phyloP scores from a whole-genome alignment of 2,797 vertebrate genomes.

The Ataeniobius toweri region DNA sequence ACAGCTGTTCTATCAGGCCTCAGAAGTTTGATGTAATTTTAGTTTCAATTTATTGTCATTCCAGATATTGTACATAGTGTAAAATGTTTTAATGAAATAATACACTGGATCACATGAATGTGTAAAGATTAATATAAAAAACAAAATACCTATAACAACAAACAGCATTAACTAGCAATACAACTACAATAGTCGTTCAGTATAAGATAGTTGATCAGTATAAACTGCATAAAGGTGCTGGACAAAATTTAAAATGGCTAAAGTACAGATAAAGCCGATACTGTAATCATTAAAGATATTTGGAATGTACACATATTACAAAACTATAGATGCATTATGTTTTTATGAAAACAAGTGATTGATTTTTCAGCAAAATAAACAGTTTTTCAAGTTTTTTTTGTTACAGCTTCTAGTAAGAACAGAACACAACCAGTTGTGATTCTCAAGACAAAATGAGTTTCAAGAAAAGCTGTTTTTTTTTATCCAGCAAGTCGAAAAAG shows the following conservation, averaged over 20 bases:
- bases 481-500: conserved; percentile 6
- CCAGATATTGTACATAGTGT: not conserved
- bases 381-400: not conserved
- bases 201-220: not conserved
- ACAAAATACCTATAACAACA: not conserved
- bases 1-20: not conserved
- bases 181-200: not conserved
- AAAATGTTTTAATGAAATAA: not conserved
- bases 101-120: not conserved
- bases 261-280: not conserved
- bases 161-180: not conserved
- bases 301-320: not conserved
- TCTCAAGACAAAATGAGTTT: not conserved
- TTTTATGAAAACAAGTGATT: not conserved
- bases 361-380: too few relatives aligned
- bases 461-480: not conserved
- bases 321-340: not conserved
- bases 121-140: not conserved
- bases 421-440: not conserved
- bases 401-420: not conserved
- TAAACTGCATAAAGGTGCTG: not conserved
- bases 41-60: not conserved
- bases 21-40: not conserved
- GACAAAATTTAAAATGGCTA: not conserved
- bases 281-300: not conserved